These are phyloP conservation scores for Pempheris klunzingeri DNA, from an alignment of 2,797 vertebrate species.

Conservation along the genomic window DNA sequence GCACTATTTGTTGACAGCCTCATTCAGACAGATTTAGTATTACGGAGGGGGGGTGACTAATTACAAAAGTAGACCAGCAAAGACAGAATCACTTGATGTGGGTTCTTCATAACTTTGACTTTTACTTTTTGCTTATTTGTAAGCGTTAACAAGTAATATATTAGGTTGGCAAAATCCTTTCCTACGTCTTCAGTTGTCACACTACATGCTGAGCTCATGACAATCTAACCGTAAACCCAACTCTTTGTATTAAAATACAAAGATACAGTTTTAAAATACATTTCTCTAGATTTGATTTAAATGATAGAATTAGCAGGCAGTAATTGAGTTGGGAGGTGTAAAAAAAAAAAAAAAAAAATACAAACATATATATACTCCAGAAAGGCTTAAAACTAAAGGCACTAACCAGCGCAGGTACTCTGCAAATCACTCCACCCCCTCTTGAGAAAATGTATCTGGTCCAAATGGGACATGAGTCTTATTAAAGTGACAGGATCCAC, in stretches of 20 bases:
- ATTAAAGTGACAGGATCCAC: constrained; percentile 6
- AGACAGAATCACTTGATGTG: no score
- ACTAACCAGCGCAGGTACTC: background rate
- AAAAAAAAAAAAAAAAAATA: background rate
- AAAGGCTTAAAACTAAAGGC: background rate
- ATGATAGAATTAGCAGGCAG: background rate
- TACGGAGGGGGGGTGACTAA: background rate
- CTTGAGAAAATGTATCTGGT: background rate
- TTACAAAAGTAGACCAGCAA: background rate
- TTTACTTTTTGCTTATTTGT: no score
- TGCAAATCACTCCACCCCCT: background rate
- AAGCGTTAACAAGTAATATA: no score
- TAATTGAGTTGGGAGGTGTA: background rate
- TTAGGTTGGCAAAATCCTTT: background rate
- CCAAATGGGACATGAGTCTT: background rate
- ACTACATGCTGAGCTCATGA: background rate
- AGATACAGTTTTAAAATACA: background rate
- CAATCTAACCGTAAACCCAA: background rate
- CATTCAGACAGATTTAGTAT: background rate
- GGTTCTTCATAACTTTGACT: no score
- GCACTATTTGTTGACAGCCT: background rate
- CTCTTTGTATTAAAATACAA: background rate
- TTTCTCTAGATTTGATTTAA: background rate
- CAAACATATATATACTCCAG: no score
- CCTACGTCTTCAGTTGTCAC: background rate